Conservation (phyloP, 2,888 invertebrate species). For the Isotomurus palustris region DNA sequence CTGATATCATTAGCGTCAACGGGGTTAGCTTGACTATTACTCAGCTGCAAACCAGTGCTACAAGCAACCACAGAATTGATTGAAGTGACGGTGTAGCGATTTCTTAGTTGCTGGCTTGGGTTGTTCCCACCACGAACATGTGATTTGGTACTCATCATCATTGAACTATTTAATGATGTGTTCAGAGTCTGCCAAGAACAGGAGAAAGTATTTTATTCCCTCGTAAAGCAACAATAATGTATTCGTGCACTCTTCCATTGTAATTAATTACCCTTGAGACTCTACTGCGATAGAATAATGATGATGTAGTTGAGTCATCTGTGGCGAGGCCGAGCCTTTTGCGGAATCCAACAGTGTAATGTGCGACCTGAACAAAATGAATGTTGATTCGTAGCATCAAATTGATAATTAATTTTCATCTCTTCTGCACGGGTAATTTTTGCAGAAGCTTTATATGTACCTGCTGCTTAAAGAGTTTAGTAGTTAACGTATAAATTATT, state of each 20-base stretch:
- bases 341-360: constrained; percentile 36
- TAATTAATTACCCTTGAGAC: constrained; percentile 29
- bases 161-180: constrained; percentile 22
- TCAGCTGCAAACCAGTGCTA: background rate
- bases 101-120: background rate
- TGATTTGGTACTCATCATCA: constrained; percentile 19
- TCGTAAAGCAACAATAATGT: no score
- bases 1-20: constrained; percentile 1
- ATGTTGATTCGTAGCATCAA: background rate
- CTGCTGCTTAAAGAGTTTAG: constrained; percentile 59
- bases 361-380: constrained; percentile 30
- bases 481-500: constrained; percentile 60
- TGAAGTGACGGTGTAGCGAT: constrained; percentile 5
- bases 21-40: background rate
- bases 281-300: constrained; percentile 35
- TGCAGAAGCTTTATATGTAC: constrained; percentile 44
- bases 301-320: constrained; percentile 40
- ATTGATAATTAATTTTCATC: background rate
- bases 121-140: background rate
- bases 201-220: background rate
- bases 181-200: constrained; percentile 16
- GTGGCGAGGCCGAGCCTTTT: constrained; percentile 35
- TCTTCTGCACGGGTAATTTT: background rate
- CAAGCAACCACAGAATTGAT: constrained; percentile 7
- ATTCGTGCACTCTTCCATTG: no score